A percentile compares a stretch with the other conserved stretches of the same genome.
These are phyloP conservation scores for Digitonthophagus gazella DNA, from an alignment of 2,888 invertebrate genomes.

Conservation along the genomic window DNA sequence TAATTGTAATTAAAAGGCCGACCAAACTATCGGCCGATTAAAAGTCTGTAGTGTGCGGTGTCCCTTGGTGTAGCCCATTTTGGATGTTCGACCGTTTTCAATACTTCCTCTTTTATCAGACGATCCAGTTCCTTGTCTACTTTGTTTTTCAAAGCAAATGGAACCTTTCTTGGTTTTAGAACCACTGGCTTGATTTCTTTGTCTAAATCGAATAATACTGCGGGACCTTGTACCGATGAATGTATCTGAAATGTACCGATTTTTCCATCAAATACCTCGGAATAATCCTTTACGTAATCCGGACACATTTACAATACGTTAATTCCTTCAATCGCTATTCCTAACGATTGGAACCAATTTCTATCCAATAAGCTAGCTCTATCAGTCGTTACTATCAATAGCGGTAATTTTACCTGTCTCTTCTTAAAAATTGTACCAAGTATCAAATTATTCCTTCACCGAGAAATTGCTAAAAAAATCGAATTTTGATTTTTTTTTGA, in stretches of 20 bases:
- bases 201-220: slow-evolving; percentile 23
- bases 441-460: no score
- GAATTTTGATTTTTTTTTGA: no score
- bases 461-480: no score
- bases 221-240: no score
- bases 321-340: not conserved
- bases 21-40: no score
- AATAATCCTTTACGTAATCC: not conserved
- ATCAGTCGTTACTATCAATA: not conserved
- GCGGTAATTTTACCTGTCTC: not conserved
- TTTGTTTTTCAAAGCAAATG: slow-evolving; percentile 28
- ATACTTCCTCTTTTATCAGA: slow-evolving; percentile 31
- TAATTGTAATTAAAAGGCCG: no score
- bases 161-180: slow-evolving; percentile 27
- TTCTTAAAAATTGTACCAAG: no score
- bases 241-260: slow-evolving; percentile 1
- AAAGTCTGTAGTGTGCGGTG: no score
- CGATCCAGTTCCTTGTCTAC: slow-evolving; percentile 32
- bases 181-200: slow-evolving; percentile 5
- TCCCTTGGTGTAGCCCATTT: slow-evolving; percentile 40
- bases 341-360: slow-evolving; percentile 6
- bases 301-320: slow-evolving; percentile 1
- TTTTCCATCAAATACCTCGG: not conserved
- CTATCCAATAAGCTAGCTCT: not conserved
- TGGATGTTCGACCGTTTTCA: slow-evolving; percentile 30